Base-by-base conservation (phyloP, 1,140 invertebrate genomes). In the Drosophila malerkotliana region DNA sequence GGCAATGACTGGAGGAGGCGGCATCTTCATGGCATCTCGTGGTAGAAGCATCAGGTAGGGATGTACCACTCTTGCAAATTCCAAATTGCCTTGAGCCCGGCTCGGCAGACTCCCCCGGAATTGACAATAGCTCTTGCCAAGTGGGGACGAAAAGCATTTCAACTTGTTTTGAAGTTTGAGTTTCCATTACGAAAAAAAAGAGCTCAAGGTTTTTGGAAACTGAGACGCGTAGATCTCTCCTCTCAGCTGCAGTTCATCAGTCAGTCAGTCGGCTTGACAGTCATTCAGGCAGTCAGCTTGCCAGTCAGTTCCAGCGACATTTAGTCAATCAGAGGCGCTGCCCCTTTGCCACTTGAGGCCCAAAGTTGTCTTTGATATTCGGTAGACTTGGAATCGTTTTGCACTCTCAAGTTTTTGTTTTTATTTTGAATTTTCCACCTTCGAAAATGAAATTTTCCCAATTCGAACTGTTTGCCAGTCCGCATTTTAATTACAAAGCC, bases 401-500 rank as follows among this genome's bases (percentile, higher is more conserved):
- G 44, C 53, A 39, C 37, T 45, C 53, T 26, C 18, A 21, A 37
- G 14, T 37, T 18, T 30, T n/a, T 21, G 24, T 8, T 21, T 44
- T 37, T 37, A 12, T 37, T 37, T 12, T 12, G 34, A 10, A 37
- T 37, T 37, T 37, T 12, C 2, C 34, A 26, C 52, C 10, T 51
- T 54, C 12, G 37, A 28, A 5, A 5, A 0, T 30, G 52, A 28
- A 32, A 32, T 18, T 37, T 54, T 7, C 24, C 21, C 18, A 62
- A n/a, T 51, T 62, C 32, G 21, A 30, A 26, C 2, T 10, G 48
- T 47, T 12, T 28, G 18, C 18, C 52, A 61, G 67, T 73, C 80
- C 63, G 67, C 67, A 76, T 84, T 84, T 85, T 84, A 84, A 84
- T 84, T 84, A 85, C 77, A 73, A 39, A 63, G 60, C 51, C 67